Base-by-base conservation (phyloP, 2,113 vertebrate species). In the Penelope pileata region DNA sequence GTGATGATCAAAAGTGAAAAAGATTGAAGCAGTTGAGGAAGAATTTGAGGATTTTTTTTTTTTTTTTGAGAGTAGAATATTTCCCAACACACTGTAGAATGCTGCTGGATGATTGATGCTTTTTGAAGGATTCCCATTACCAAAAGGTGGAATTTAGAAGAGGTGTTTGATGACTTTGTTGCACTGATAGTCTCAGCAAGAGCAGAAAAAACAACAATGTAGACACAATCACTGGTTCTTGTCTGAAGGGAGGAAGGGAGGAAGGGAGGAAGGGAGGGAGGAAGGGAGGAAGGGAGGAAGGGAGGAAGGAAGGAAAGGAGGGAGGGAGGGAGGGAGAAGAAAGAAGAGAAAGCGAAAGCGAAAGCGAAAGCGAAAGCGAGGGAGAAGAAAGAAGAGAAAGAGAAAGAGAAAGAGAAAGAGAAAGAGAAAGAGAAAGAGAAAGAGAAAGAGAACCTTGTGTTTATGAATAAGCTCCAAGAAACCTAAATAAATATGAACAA, bases 301-400 rank as follows among this genome's bases (percentile, higher is more conserved):
- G 6, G 10, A 27, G 12, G 11, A 15, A 29, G 16, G 18, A 16
- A 8, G 15, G 26, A 21, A 9, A 26, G 16, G 17, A 16, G 12
- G 13, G 5, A 17, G 16, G 10, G 8, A 13, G 6, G 9, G 3
- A 6, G 16, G 23, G 16, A 12, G 9, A 2, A 3, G 3, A 5
- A 8, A 10, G 1, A 7, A 8, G 4, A 5, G 8, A 8, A 22
- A 4, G 6, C 3, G 21, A 4, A 5, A 18, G 2, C 7, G 24
- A 11, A 6, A 8, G 14, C 23, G 17, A 10, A 12, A 5, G 27
- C 7, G 9, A 27, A 13, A 13, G 38, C 19, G 17, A 21, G 16
- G 24, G 12, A 4, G 16, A 14, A 17, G 10, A 6, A 22, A 5
- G 10, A 14, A 48, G 13, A 10, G 11, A 21, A 11, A 3, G 8